Base-by-base conservation (phyloP, 2,888 invertebrate genomes). In the Lasiommata megera region DNA sequence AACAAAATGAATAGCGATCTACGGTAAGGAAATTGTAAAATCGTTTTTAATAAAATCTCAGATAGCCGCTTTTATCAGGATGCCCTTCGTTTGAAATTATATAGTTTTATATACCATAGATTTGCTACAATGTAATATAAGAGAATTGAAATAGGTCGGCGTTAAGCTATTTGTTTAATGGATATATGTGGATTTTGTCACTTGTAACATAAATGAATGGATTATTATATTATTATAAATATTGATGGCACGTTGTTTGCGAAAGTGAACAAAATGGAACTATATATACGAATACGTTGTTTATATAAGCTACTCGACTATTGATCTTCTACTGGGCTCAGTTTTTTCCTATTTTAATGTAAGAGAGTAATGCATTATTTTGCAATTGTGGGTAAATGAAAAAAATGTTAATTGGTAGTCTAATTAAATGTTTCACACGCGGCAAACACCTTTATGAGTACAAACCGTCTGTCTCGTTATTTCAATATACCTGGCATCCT, bases 1-100 rank as follows among this genome's bases (percentile, higher is more conserved):
- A 64, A 66, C 65, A 69, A 61, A 53, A 61, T 54, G 60, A 65
- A 62, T 69, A 68, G 68, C 56, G 60, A 69, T 62, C 56, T 57
- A 62, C 61, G 54, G 41, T 70, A 69, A 68, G 64, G 56, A 56
- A 62, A 65, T 58, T 65, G 61, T 63, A 63, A 65, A 62, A 65
- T 60, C 61, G 58, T 63, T 63, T 63, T 63, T 62, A 59, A 60
- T 56, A 51, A 51, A 61, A 60, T 53, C 54, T 61, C 63, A 60
- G 52, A 65, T 65, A 65, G 64, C 60, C 52, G 65, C 63, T 65
- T 63, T 43, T 58, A 54, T 58, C 48, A 54, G 51, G 48, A 63
- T 16, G 61, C 58, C 48, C 17, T 61, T 60, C 40, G 56, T 63
- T 63, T 63, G 17, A 64, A 56, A 62, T 63, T 63, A 57, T 62